Conservation (phyloP, 2,113 vertebrate species). For the Macquaria australasica region DNA sequence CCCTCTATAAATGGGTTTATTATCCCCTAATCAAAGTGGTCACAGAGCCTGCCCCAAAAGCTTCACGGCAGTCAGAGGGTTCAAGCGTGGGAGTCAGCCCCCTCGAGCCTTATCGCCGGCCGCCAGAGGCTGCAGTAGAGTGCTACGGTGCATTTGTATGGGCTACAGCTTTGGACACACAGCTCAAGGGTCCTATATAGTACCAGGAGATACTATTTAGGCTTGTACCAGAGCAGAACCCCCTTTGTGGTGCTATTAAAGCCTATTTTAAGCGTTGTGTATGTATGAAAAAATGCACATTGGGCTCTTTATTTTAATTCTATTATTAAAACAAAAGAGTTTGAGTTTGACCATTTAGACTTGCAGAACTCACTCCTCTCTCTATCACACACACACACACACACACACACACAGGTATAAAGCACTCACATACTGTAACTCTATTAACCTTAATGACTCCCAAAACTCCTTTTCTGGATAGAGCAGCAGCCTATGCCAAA, state of each 20-base stretch:
- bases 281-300: background rate
- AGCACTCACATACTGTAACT: conserved; percentile 5
- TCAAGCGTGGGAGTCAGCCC: conserved; percentile 50
- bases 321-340: conserved; percentile 17
- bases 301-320: background rate
- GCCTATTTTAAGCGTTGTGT: background rate
- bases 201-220: conserved; percentile 21
- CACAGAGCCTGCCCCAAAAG: conserved; percentile 68
- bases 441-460: conserved; percentile 40
- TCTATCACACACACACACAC: background rate
- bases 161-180: conserved; percentile 66
- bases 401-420: background rate
- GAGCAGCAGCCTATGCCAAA: background rate
- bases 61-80: conserved; percentile 41
- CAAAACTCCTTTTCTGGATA: background rate
- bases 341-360: conserved; percentile 4
- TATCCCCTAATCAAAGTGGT: conserved; percentile 77
- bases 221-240: conserved; percentile 23
- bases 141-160: conserved; percentile 51
- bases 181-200: conserved; percentile 41
- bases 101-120: conserved; percentile 67
- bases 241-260: conserved; percentile 34
- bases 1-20: conserved; percentile 72
- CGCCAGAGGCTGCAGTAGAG: conserved; percentile 73
- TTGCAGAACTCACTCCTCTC: background rate